Conservation (phyloP, 2,888 invertebrate species). For the Eumacrocentrus americanus region DNA sequence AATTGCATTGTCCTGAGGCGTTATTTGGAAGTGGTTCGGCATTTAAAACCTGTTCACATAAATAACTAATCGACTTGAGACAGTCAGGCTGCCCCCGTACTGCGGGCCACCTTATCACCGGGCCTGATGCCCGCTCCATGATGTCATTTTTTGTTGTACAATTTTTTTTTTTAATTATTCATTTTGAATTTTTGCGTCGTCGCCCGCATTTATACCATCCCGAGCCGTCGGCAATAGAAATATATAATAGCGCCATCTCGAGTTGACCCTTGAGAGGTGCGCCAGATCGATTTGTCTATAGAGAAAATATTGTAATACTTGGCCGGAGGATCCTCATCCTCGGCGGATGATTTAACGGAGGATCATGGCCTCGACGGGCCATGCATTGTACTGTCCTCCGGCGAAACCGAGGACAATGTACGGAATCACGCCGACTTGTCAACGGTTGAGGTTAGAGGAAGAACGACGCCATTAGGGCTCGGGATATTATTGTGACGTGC, state of each 20-base stretch:
- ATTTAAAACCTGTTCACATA: too few relatives aligned
- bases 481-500: conserved; percentile 32
- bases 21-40: too few relatives aligned
- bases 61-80: conserved; percentile 54
- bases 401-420: neutral
- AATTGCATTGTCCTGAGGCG: too few relatives aligned
- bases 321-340: neutral
- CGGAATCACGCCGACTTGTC: neutral
- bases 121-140: conserved; percentile 56
- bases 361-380: neutral
- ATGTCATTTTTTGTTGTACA: too few relatives aligned
- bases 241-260: too few relatives aligned
- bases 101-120: conserved; percentile 59
- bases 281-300: conserved; percentile 2
- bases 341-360: conserved; percentile 1
- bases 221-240: too few relatives aligned
- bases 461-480: conserved; percentile 17
- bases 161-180: conserved; percentile 13
- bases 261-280: neutral
- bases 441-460: too few relatives aligned
- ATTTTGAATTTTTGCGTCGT: neutral
- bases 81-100: conserved; percentile 61
- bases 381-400: neutral
- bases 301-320: neutral
- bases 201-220: conserved; percentile 1